Base-by-base conservation (phyloP, 2,113 vertebrate species). In the Mobula birostris region DNA sequence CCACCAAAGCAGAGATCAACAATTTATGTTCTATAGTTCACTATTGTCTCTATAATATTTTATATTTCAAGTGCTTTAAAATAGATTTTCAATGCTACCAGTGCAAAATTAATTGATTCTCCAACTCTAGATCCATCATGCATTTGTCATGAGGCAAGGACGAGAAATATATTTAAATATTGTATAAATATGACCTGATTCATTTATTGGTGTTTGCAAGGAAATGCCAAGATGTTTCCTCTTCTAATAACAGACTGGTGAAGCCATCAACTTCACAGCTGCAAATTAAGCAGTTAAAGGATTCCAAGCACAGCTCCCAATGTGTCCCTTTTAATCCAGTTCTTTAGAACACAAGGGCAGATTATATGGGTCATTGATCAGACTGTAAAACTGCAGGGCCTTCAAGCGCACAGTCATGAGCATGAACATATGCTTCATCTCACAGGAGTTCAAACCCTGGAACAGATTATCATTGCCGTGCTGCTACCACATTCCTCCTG, bases 241-340 rank as follows among this genome's bases (percentile, higher is more conserved):
- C 36, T 92, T 92, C 36, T 72, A 92, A 92, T 24, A 48, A 92
- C 90, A 92, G 68, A 72, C 90, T 92, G 90, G 90, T 48, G 70
- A 92, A 92, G 32, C n/a, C 68, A 72, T 48, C 90, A 74, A 68
- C 68, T 48, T 48, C 19, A 27, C 90, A 92, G 19, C 32, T 68
- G 72, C 90, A 40, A 92, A 72, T 72, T 27, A 70, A 72, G 94
- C 29, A 63, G 74, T 94, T 80, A 56, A 66, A 94, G 85, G 61
- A 82, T 94, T n/a, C 78, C 58, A 79, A 94, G 94, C 93, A 79
- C 87, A 94, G 94, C 78, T 94, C 79, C 79, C 94, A 72, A 63
- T 40, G 80, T 21, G 29, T 72, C 94, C 79, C 94, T 36, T 94
- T 94, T 80, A 58, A 56, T 72, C 72, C 94, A 77, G 48, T 36